Evolutionary conservation across 2,113 vertebrate genomes (phyloP).

Genomic region (Circaetus cinerascens): DNA sequence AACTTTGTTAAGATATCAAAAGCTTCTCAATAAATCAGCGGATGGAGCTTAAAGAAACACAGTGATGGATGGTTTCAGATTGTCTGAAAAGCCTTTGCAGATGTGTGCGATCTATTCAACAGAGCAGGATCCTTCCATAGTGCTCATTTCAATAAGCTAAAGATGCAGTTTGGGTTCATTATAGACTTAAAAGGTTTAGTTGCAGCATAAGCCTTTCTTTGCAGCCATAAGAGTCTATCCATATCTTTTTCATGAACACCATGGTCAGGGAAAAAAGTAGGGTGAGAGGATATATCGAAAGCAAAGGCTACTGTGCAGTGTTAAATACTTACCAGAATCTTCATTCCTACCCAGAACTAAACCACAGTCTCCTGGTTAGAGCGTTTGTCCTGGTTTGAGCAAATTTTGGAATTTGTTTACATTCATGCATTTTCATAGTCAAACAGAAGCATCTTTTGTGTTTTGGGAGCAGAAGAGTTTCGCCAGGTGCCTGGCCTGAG

Average conservation of each 20-base stretch:
- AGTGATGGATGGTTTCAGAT: not conserved
- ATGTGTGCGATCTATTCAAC: not conserved
- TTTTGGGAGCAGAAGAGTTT: not conserved
- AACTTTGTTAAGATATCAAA: not conserved
- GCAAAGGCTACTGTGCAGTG: not conserved
- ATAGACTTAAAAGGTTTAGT: not conserved
- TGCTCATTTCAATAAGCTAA: not conserved
- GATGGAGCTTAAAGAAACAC: not conserved
- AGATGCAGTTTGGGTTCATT: not conserved
- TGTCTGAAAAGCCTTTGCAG: not conserved
- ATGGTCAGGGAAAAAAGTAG: not conserved
- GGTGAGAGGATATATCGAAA: not conserved
- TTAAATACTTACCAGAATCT: not conserved
- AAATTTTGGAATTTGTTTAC: not conserved
- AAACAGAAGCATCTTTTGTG: not conserved
- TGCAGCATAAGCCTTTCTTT: not conserved
- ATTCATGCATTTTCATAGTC: not conserved
- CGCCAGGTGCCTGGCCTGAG: not conserved
- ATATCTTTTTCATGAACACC: not conserved
- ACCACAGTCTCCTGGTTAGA: not conserved
- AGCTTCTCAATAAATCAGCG: not conserved
- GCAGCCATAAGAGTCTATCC: not conserved
- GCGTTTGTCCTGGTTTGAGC: not conserved
- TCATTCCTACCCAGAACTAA: not conserved
- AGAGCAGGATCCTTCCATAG: not conserved